A percentile compares a stretch with the other conserved stretches of the same genome.
Evolutionary conservation across 1,140 invertebrate genomes (phyloP).

Genomic region (Pseudomyrmex concolor): DNA sequence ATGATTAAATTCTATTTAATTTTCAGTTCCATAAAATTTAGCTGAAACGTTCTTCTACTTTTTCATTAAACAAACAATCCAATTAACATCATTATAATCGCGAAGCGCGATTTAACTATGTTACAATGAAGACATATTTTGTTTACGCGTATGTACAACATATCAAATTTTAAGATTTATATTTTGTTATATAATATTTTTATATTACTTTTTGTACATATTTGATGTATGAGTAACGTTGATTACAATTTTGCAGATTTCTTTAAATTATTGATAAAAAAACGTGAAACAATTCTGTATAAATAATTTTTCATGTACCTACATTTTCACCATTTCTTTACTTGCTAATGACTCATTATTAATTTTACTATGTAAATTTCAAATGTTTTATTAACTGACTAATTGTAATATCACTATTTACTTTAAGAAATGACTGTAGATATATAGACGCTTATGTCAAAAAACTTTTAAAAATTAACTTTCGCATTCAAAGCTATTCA

Average conservation of each 20-base stretch:
- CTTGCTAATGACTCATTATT: background rate
- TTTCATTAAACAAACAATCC: constrained; percentile 38
- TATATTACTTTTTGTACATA: no score
- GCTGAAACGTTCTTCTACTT: constrained; percentile 49
- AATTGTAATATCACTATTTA: background rate
- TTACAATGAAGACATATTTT: no score
- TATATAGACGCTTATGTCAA: no score
- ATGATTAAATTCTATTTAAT: constrained; percentile 84
- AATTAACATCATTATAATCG: constrained; percentile 22
- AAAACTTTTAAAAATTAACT: constrained; percentile 48
- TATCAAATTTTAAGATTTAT: no score
- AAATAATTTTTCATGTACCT: background rate
- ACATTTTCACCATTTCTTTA: background rate
- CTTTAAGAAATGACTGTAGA: background rate
- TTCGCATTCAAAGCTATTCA: constrained; percentile 63
- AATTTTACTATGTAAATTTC: no score
- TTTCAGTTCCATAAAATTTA: constrained; percentile 75
- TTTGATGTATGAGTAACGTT: no score
- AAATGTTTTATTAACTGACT: no score
- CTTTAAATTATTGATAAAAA: background rate
- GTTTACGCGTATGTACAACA: background rate
- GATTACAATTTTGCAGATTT: background rate
- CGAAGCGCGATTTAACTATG: background rate
- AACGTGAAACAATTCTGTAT: background rate
- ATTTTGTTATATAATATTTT: no score